These are phyloP conservation scores for Vireo griseus DNA, from an alignment of 2,797 vertebrate genomes.

Conservation along the genomic window DNA sequence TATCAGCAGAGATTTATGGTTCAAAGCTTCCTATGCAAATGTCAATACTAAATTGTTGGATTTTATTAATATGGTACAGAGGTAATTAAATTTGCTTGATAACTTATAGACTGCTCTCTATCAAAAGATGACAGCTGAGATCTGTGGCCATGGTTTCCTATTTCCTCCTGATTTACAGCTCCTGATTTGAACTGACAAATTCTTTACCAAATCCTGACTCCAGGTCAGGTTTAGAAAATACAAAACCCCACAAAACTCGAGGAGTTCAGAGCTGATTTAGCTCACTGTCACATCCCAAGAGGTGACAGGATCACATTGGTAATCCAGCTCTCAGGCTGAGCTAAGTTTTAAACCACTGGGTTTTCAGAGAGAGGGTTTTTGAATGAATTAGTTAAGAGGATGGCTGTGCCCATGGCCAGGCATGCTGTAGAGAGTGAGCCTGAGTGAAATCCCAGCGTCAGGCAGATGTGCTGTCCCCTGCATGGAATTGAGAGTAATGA, in stretches of 20 bases:
- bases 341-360: not conserved
- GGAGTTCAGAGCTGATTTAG: not conserved
- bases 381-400: not conserved
- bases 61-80: slow-evolving; percentile 16
- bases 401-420: not conserved
- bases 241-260: not conserved
- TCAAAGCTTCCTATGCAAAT: not conserved
- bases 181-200: not conserved
- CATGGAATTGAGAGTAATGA: not conserved
- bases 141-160: not conserved
- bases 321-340: not conserved
- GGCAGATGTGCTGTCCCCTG: not conserved
- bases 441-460: not conserved
- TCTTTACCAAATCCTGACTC: not conserved
- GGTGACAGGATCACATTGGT: not conserved
- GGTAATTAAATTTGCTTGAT: slow-evolving; percentile 3
- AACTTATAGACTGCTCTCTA: not conserved
- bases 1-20: not conserved
- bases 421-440: not conserved
- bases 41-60: not conserved
- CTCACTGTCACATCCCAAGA: not conserved
- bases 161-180: not conserved
- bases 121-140: not conserved
- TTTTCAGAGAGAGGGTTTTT: not conserved
- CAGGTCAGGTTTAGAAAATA: not conserved